A percentile compares a stretch with the other conserved stretches of the same genome.
Evolutionary conservation across 2,113 vertebrate genomes (phyloP).

Genomic region (Phalacrocorax carbo): DNA sequence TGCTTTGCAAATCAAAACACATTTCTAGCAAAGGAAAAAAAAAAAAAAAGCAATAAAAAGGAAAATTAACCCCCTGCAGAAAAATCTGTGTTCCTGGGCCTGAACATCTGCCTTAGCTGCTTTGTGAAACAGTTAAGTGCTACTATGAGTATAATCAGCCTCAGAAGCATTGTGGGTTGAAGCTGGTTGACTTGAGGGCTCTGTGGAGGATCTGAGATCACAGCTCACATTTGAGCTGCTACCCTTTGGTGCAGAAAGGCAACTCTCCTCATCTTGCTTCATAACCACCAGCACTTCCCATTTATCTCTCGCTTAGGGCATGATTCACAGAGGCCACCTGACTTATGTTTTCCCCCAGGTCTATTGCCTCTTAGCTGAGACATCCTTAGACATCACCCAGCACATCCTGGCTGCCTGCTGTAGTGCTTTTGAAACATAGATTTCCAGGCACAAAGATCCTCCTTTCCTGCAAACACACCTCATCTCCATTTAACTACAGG

Average conservation of each 20-base stretch:
- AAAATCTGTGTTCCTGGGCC: neutral
- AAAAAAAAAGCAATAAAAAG: neutral
- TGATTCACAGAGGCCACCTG: neutral
- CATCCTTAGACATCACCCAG: neutral
- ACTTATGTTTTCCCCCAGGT: neutral
- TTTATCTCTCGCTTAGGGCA: neutral
- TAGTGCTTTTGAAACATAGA: neutral
- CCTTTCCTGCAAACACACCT: neutral
- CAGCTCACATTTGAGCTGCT: neutral
- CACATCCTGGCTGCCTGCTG: neutral
- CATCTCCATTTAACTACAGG: neutral
- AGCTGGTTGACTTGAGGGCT: neutral
- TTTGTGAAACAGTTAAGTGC: neutral
- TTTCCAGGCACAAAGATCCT: neutral
- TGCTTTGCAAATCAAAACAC: neutral
- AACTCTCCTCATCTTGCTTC: neutral
- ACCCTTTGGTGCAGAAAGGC: neutral
- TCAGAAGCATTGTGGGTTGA: neutral
- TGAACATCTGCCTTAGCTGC: constrained; percentile 20
- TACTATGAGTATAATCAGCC: neutral
- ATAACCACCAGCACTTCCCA: neutral
- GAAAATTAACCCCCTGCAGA: neutral
- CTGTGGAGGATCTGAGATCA: neutral
- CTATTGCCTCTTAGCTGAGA: neutral
- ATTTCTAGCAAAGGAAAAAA: neutral